Evolutionary conservation across 2,113 vertebrate genomes (phyloP), one percentile per base, ranked within the genome.

Genomic region (Bubalus kerabau): DNA sequence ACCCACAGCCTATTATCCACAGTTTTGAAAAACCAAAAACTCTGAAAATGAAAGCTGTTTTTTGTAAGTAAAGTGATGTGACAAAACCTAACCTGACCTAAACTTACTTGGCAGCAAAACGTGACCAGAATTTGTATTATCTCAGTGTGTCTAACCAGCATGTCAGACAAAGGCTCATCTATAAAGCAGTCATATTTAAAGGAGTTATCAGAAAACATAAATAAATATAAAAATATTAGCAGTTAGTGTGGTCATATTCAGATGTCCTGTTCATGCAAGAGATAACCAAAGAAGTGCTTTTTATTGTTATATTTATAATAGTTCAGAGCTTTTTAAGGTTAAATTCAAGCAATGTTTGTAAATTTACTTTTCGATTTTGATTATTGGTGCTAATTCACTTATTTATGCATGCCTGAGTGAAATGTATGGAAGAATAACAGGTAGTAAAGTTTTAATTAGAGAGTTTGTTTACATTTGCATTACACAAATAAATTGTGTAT

Each of bases 361-460:
- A 80, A 64, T 94, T 71, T 82, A 28, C 40, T 82, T 96, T 95
- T 95, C 40, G 30, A 64, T 84, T 92, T 95, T 95, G 93, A 91
- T 81, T 80, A n/a, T 62, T 74, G 86, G 48, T 87, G 32, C 50
- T 83, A 56, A 78, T 50, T 36, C 64, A 64, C 0, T 84, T 96
- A 46, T 78, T 52, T 87, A 50, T 88, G 30, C 52, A 10, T 74
- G 52, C 6, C 43, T 15, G 48, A 88, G 43, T 90, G 50, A 52
- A 86, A 80, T 67, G 50, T 43, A 30, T 17, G n/a, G 76, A 94
- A 87, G 48, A 48, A 82, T 89, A 67, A 88, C 19, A 88, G 67
- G 11, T 48, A 62, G 28, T 76, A 83, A 91, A 74, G 54, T 87
- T 83, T 52, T 57, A 82, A 82, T 28, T 94, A 81, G 74, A 78